Percentiles rank a stretch among this genome's conserved stretches.
These are phyloP conservation scores for Hypercompe scribonia DNA, from an alignment of 2,888 invertebrate species.

Conservation along the genomic window DNA sequence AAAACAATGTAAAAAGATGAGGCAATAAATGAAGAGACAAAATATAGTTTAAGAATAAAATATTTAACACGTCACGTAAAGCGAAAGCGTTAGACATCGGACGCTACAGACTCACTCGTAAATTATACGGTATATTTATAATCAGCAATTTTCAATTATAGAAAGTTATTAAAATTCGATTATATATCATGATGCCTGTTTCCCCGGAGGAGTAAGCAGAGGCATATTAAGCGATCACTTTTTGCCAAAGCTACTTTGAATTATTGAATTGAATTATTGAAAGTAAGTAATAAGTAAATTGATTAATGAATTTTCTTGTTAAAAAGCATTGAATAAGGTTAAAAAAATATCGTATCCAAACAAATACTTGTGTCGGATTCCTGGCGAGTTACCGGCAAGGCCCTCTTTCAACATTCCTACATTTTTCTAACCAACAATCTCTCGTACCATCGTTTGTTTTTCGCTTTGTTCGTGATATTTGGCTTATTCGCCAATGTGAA, in stretches of 20 bases:
- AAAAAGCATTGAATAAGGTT: slow-evolving; percentile 51
- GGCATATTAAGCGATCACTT: too few species aligned
- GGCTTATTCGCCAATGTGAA: slow-evolving; percentile 65
- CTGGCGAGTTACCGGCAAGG: slow-evolving; percentile 51
- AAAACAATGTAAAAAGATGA: not conserved
- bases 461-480: slow-evolving; percentile 74
- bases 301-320: slow-evolving; percentile 20
- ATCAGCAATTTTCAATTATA: too few species aligned
- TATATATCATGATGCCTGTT: too few species aligned
- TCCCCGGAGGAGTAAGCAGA: too few species aligned
- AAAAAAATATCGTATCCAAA: slow-evolving; percentile 56
- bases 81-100: too few species aligned
- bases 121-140: too few species aligned
- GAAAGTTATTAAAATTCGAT: too few species aligned
- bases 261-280: too few species aligned
- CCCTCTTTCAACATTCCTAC: slow-evolving; percentile 57
- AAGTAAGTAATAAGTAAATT: not conserved
- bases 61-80: too few species aligned
- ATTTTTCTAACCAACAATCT: slow-evolving; percentile 70
- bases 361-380: slow-evolving; percentile 67
- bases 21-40: too few species aligned
- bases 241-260: too few species aligned
- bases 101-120: too few species aligned
- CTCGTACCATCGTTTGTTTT: slow-evolving; percentile 65
- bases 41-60: not conserved